Evolutionary conservation across 1,140 invertebrate genomes (phyloP).

Genomic region (Drosophila prosaltans): DNA sequence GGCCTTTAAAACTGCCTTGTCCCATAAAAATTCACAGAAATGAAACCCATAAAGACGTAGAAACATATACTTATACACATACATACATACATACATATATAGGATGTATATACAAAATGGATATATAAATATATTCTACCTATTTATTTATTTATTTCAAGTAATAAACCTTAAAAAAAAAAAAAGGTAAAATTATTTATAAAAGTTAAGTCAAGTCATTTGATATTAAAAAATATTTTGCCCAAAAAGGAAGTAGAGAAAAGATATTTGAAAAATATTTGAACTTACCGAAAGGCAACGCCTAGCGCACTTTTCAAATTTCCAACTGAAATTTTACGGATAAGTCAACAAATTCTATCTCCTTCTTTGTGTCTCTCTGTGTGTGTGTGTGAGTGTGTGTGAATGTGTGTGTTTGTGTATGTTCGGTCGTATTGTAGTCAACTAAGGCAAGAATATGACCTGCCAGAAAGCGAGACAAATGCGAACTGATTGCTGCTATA

Average conservation of each 20-base stretch:
- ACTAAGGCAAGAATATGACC: conserved; percentile 23
- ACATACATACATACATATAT: too few relatives aligned
- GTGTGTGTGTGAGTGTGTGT: neutral
- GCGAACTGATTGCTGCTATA: conserved; percentile 43
- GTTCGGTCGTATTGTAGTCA: neutral
- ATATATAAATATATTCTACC: too few relatives aligned
- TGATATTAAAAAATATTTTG: too few relatives aligned
- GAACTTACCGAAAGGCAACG: conserved; percentile 22
- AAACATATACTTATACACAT: too few relatives aligned
- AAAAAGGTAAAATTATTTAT: neutral
- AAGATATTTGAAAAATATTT: neutral
- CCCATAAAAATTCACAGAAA: neutral
- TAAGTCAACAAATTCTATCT: conserved; percentile 12
- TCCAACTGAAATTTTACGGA: conserved; percentile 31
- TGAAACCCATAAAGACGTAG: neutral
- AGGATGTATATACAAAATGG: too few relatives aligned
- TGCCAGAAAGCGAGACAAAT: conserved; percentile 55
- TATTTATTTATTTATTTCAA: too few relatives aligned
- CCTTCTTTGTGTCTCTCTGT: neutral
- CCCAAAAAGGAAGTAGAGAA: too few relatives aligned
- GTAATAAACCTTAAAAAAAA: neutral
- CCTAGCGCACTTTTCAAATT: conserved; percentile 43
- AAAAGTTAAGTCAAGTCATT: too few relatives aligned
- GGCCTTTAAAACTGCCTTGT: neutral
- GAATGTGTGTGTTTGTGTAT: neutral